Evolutionary conservation across 2,113 vertebrate species (phyloP).

Genomic region (Burhinus oedicnemus): DNA sequence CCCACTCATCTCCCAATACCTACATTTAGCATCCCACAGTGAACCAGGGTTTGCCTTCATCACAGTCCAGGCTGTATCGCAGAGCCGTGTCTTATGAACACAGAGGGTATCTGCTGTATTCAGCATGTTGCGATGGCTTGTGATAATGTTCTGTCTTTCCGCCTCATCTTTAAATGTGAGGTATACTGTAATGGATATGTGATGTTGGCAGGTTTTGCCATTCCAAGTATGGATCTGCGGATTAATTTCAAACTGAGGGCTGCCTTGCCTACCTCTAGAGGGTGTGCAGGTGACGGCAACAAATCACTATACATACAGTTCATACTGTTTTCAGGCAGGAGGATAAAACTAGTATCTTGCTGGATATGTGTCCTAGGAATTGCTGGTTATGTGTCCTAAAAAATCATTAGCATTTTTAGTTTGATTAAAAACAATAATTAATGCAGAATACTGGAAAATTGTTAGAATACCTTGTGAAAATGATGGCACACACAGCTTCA

Average conservation of each 20-base stretch:
- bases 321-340: not conserved
- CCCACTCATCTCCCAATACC: not conserved
- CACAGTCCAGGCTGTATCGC: rapidly evolving
- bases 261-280: constrained; percentile 59
- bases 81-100: not conserved
- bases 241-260: not conserved
- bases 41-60: not conserved
- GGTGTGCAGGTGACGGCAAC: constrained; percentile 45
- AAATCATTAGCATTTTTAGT: not conserved
- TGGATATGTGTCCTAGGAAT: not conserved
- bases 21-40: not conserved
- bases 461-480: not conserved
- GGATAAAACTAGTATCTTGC: not conserved
- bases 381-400: not conserved
- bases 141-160: not conserved
- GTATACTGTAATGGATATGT: not conserved
- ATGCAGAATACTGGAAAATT: not conserved
- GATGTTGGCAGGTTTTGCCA: not conserved
- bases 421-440: not conserved
- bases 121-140: not conserved
- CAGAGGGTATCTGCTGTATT: not conserved
- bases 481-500: not conserved
- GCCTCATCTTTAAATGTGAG: not conserved
- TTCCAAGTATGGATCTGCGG: not conserved
- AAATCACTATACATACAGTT: not conserved